These are phyloP conservation scores for Axea sp. DNA, from an alignment of 2,888 invertebrate genomes.

Conservation along the genomic window DNA sequence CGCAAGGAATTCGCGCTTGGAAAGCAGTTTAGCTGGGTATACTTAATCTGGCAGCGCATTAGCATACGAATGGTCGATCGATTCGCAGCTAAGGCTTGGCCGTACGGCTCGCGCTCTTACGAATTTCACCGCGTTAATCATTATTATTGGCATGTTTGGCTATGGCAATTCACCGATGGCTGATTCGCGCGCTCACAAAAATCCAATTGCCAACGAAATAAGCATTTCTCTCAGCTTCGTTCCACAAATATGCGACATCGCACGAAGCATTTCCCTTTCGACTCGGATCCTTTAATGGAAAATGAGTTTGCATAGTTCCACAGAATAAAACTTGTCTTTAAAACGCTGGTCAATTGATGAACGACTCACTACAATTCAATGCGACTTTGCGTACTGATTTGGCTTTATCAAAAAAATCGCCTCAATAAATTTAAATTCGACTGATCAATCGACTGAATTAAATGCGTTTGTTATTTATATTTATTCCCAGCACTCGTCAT, in stretches of 20 bases:
- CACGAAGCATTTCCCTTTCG: constrained; percentile 1
- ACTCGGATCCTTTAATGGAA: constrained; percentile 3
- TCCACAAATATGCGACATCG: constrained; percentile 6
- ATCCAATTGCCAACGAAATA: constrained; percentile 12
- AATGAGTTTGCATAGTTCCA: constrained; percentile 11
- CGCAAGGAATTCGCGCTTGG: constrained; percentile 67
- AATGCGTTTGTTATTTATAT: too few relatives aligned
- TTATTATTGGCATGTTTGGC: constrained; percentile 58
- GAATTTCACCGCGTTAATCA: constrained; percentile 58
- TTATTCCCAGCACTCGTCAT: too few relatives aligned
- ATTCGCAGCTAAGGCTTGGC: constrained; percentile 70
- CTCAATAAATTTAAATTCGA: too few relatives aligned
- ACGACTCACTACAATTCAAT: background rate
- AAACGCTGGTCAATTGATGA: background rate
- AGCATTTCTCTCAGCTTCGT: constrained; percentile 8
- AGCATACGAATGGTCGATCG: constrained; percentile 79
- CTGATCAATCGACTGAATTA: too few relatives aligned
- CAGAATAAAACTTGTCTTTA: constrained; percentile 9
- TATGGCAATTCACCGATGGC: constrained; percentile 2
- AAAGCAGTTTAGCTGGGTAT: constrained; percentile 78
- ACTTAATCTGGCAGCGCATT: constrained; percentile 76
- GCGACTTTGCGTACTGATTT: too few relatives aligned
- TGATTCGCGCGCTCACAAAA: constrained; percentile 1
- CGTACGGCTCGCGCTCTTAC: constrained; percentile 66
- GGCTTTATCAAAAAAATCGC: too few relatives aligned